A percentile compares a stretch with the other conserved stretches of the same genome.
Conservation (phyloP, 2,888 invertebrate genomes). For the Phengaris alcon region DNA sequence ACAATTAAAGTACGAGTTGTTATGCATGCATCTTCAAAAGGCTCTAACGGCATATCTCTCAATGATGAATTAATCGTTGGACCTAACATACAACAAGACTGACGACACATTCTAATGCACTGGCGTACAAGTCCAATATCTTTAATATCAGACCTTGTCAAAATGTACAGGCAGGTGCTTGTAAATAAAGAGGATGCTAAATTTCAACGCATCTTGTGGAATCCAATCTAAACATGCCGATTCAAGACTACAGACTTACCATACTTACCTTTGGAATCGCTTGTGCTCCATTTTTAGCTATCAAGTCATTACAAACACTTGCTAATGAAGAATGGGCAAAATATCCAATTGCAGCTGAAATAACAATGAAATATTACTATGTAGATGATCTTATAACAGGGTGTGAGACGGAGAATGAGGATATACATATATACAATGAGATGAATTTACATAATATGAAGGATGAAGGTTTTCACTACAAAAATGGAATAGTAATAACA, state of each 20-base stretch:
- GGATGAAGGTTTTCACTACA: conserved; percentile 29
- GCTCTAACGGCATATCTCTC: conserved; percentile 32
- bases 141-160: conserved; percentile 34
- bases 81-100: conserved; percentile 37
- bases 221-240: background rate
- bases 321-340: conserved; percentile 22
- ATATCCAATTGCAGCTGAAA: conserved; percentile 7
- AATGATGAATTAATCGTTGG: conserved; percentile 37
- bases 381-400: conserved; percentile 32
- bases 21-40: conserved; percentile 34
- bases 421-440: background rate
- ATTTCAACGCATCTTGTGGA: too few relatives aligned
- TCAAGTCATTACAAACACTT: conserved; percentile 31
- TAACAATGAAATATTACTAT: conserved; percentile 24
- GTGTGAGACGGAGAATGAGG: conserved; percentile 22
- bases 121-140: conserved; percentile 31
- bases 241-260: background rate
- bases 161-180: conserved; percentile 35
- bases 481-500: conserved; percentile 32
- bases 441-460: conserved; percentile 27
- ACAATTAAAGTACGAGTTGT: conserved; percentile 36
- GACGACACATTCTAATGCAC: conserved; percentile 34
- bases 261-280: too few relatives aligned
- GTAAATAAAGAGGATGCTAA: too few relatives aligned
- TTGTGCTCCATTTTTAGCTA: too few relatives aligned